These are phyloP conservation scores for Pipistrellus nathusii DNA, from an alignment of 2,797 vertebrate species.

Conservation along the genomic window DNA sequence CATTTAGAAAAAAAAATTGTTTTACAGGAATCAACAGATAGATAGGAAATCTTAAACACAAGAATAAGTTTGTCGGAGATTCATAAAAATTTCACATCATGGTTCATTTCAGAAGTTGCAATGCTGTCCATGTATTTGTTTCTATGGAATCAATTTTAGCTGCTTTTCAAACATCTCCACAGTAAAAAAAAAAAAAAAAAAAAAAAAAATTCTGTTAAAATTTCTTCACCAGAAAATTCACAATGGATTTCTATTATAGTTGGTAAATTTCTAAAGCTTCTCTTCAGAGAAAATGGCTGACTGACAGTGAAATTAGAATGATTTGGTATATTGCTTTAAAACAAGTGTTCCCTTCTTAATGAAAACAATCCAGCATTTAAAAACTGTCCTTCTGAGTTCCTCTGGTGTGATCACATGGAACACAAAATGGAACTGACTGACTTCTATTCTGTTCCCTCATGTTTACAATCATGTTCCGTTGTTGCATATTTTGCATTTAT, in stretches of 20 bases:
- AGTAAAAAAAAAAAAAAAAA: background rate
- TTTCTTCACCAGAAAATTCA: constrained; percentile 41
- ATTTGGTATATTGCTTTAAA: constrained; percentile 18
- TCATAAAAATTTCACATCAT: background rate
- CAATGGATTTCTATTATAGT: background rate
- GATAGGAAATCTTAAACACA: background rate
- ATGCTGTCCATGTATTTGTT: background rate
- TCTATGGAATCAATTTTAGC: constrained; percentile 8
- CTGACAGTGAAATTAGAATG: background rate
- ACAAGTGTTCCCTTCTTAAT: background rate
- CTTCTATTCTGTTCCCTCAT: background rate
- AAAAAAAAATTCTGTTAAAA: background rate
- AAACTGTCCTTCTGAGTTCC: background rate
- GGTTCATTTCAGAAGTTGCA: constrained; percentile 43
- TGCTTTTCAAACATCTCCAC: constrained; percentile 18
- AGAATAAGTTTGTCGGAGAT: background rate
- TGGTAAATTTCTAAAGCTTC: constrained; percentile 25
- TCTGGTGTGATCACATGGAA: background rate
- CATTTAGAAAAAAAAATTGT: background rate
- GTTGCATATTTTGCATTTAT: constrained; percentile 43
- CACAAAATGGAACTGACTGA: constrained; percentile 29
- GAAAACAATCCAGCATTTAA: constrained; percentile 40
- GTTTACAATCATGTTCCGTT: background rate
- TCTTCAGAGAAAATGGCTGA: constrained; percentile 18
- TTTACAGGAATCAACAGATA: constrained; percentile 17